Evolutionary conservation across 1,140 invertebrate species (phyloP).

Genomic region (Papilio machaon): DNA sequence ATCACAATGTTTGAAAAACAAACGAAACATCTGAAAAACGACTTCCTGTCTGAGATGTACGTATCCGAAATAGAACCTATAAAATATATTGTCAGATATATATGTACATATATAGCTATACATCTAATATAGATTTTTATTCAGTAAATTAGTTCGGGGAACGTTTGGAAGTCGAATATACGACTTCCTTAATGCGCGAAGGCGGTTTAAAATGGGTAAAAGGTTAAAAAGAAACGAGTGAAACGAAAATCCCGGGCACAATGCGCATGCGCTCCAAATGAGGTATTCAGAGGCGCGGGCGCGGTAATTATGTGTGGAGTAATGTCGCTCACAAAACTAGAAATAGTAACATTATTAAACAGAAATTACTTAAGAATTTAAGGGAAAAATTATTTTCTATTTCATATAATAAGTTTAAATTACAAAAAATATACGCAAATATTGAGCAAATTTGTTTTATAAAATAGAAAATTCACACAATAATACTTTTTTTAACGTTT

Average conservation of each 20-base stretch:
- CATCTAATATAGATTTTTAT: slow-evolving; percentile 58
- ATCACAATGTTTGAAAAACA: slow-evolving; percentile 44
- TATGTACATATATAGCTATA: slow-evolving; percentile 48
- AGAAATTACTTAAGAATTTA: background rate
- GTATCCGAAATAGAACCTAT: slow-evolving; percentile 65
- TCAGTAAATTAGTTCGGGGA: slow-evolving; percentile 72
- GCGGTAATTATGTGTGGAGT: slow-evolving; percentile 53
- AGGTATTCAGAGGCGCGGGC: slow-evolving; percentile 54
- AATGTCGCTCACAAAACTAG: background rate
- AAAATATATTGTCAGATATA: slow-evolving; percentile 61
- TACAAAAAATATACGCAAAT: too few species aligned
- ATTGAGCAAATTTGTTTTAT: too few species aligned
- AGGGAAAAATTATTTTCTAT: too few species aligned
- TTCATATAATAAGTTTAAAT: too few species aligned
- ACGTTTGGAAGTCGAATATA: slow-evolving; percentile 59
- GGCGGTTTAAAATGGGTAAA: slow-evolving; percentile 60
- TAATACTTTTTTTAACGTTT: background rate
- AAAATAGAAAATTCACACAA: too few species aligned
- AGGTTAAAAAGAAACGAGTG: slow-evolving; percentile 54
- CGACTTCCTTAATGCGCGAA: slow-evolving; percentile 66
- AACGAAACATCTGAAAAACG: slow-evolving; percentile 64
- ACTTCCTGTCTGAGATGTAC: slow-evolving; percentile 61
- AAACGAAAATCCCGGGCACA: slow-evolving; percentile 54
- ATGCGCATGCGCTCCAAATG: slow-evolving; percentile 61
- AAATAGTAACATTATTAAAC: background rate